These are phyloP conservation scores for Chondrilla cf. caribensis DNA, from an alignment of 37 sponge, comb jelly and placozoan genomes.

Conservation along the genomic window DNA sequence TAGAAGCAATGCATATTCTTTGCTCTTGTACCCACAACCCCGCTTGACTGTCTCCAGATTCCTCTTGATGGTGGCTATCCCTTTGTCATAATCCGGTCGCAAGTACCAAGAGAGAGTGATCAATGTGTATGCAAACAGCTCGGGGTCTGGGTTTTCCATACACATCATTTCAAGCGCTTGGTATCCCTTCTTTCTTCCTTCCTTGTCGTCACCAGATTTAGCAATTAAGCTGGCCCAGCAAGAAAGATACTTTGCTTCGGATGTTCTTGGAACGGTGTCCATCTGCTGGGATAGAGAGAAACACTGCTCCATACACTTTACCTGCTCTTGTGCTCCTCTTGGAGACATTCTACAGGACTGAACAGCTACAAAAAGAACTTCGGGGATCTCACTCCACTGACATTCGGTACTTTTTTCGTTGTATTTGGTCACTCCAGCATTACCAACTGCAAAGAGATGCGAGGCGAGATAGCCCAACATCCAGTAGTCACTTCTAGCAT, in stretches of 20 bases:
- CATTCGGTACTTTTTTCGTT: not conserved
- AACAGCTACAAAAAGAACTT: not conserved
- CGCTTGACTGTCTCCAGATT: not conserved
- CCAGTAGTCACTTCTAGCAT: not conserved
- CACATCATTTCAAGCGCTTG: not conserved
- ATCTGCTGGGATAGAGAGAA: not conserved
- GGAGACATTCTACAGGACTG: not conserved
- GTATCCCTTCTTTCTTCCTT: not conserved
- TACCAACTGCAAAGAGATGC: not conserved
- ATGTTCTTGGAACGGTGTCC: not conserved
- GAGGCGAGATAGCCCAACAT: not conserved
- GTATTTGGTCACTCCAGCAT: not conserved
- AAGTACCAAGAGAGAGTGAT: conserved; percentile 4
- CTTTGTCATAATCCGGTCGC: not conserved
- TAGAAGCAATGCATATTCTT: not conserved
- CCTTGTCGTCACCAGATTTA: not conserved
- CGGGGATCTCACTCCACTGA: conserved; percentile 10
- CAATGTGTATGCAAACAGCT: not conserved
- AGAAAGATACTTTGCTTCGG: not conserved
- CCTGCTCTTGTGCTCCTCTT: too few species aligned
- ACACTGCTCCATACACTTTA: not conserved
- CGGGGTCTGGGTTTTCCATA: not conserved
- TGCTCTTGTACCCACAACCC: not conserved
- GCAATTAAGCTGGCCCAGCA: not conserved
- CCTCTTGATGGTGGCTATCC: not conserved